Conservation (phyloP, 2,113 vertebrate species). For the Montifringilla adamsi region DNA sequence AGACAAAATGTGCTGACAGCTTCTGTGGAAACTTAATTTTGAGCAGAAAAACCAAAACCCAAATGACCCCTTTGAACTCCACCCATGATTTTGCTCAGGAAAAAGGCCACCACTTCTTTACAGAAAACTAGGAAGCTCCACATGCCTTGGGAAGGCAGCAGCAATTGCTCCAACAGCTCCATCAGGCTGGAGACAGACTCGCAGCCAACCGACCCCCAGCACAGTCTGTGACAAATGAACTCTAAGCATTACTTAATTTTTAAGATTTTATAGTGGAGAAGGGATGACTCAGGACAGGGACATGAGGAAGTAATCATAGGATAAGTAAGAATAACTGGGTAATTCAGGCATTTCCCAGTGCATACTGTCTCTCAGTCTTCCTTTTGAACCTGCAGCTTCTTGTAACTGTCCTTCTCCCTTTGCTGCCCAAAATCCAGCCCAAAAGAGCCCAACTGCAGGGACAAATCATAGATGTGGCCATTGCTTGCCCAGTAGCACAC, state of each 20-base stretch:
- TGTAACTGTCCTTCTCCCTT: neutral
- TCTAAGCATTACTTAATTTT: neutral
- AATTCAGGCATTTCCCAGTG: neutral
- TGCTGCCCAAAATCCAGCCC: neutral
- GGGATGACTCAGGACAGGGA: neutral
- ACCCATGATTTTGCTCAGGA: neutral
- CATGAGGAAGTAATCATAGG: neutral
- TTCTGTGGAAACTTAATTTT: neutral
- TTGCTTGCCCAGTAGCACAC: neutral
- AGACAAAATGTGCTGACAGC: neutral
- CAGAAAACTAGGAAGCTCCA: neutral
- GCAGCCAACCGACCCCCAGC: neutral
- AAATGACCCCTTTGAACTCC: neutral
- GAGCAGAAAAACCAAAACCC: neutral
- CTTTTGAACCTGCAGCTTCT: neutral
- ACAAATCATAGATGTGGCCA: neutral
- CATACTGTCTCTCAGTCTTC: fast-evolving
- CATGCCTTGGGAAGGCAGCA: neutral
- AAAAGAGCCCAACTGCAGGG: neutral
- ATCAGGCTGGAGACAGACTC: neutral
- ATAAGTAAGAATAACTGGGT: neutral
- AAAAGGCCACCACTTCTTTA: neutral
- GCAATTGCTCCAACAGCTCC: neutral
- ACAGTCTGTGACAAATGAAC: neutral
- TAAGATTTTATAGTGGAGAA: neutral